These are phyloP conservation scores for Entomobrya multifasciata DNA, from an alignment of 2,888 invertebrate species.

Conservation along the genomic window DNA sequence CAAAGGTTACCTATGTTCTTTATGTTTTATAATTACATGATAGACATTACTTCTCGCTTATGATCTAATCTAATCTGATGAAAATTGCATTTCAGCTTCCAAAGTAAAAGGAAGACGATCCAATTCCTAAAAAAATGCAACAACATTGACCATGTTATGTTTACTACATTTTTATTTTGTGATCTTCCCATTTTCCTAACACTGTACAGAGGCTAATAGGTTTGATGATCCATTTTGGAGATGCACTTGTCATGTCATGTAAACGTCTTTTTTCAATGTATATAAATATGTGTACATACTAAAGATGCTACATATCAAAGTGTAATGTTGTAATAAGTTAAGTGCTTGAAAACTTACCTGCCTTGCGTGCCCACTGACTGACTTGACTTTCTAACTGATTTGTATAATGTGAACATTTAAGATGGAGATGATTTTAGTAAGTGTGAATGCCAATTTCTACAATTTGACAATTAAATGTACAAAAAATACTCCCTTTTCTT, in stretches of 20 bases:
- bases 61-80: no score
- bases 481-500: constrained; percentile 33
- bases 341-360: background rate
- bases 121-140: constrained; percentile 27
- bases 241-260: constrained; percentile 26
- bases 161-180: background rate
- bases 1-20: no score
- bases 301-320: no score
- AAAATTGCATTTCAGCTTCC: background rate
- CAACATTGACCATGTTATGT: constrained; percentile 6
- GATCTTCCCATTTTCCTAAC: no score
- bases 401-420: no score
- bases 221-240: constrained; percentile 27
- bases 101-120: constrained; percentile 24
- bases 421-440: background rate
- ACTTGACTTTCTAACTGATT: no score
- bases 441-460: constrained; percentile 16
- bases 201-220: no score
- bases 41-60: no score
- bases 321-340: background rate
- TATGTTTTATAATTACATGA: background rate
- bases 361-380: background rate
- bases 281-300: no score
- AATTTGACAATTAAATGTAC: constrained; percentile 3
- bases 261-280: background rate